Evolutionary conservation across 2,113 vertebrate species (phyloP).

Genomic region (Rostratula benghalensis): DNA sequence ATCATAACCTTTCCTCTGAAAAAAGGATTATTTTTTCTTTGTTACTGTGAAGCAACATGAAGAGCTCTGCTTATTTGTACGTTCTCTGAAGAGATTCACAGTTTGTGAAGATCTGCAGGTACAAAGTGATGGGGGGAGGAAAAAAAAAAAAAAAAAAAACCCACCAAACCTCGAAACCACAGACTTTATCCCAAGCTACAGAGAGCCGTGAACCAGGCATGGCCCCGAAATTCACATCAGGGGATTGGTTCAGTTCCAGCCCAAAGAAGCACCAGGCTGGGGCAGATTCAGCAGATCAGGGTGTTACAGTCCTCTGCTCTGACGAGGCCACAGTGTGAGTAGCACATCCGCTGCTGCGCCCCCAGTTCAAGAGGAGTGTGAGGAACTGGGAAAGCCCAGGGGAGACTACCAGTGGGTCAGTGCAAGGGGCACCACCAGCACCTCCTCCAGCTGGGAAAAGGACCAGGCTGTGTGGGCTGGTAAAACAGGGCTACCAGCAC

Average conservation of each 20-base stretch:
- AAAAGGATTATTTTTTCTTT: not conserved
- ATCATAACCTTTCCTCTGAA: not conserved
- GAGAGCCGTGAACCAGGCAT: rapidly evolving
- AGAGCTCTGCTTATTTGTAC: not conserved
- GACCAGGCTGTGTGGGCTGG: no score
- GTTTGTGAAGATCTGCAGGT: not conserved
- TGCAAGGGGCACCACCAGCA: not conserved
- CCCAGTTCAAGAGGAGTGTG: not conserved
- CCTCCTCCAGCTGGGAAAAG: no score
- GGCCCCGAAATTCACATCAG: rapidly evolving
- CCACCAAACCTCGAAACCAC: not conserved
- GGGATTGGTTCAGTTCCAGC: no score
- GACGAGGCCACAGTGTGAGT: rapidly evolving
- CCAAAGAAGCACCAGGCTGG: not conserved
- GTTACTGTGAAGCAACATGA: not conserved
- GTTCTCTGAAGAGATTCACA: not conserved
- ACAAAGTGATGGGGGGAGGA: not conserved
- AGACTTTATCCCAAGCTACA: not conserved
- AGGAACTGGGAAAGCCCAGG: not conserved
- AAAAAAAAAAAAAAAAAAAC: no score
- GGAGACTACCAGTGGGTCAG: rapidly evolving
- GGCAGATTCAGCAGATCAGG: rapidly evolving
- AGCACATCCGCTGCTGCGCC: rapidly evolving
- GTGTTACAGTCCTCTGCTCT: rapidly evolving
- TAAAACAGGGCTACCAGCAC: not conserved